Base-by-base conservation (phyloP, 2,888 invertebrate species). In the Malacosoma neustria region DNA sequence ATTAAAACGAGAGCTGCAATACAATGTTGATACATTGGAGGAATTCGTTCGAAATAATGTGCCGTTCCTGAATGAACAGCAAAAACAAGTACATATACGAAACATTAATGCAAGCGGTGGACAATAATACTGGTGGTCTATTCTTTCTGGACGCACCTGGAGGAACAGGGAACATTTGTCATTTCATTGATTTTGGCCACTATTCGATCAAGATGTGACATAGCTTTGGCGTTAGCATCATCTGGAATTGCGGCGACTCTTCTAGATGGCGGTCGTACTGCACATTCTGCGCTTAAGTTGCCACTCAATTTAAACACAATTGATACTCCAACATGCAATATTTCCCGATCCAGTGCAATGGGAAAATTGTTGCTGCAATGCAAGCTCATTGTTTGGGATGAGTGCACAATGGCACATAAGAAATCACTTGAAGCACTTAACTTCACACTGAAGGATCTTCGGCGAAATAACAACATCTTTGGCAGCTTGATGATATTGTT, bases 31-130 rank as follows among this genome's bases (percentile, higher is more conserved):
- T 37, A 36, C 40, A 41, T 40, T 57, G 38, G 12, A 32, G 32
- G 44, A 55, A 58, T 14, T 37, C 43, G 46, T 57, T 56, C 41
- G 37, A 22, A 50, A 32, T 40, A 58, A 38, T 47, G 43, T 61
- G 40, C 51, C 51, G 9, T 46, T 45, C 34, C 39, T 48, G 37
- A 47, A 43, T 42, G 38, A 46, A 41, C 46, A 46, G 34, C 46
- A 45, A 41, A 42, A 42, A 41, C 22, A 46, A 37, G 36, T 34
- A 31, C 6, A 4, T 6, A 11, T 47, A 44, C 41, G 42, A 49
- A 39, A 42, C 41, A 43, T 43, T 48, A 39, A 49, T 49, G 41
- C 39, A 44, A 43, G 43, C 38, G 39, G 42, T 43, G 39, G 39
- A 48, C 38, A 42, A 46, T 49, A 38, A 45, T 33, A 44, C 43